Evolutionary conservation across 2,797 vertebrate species (phyloP).

Genomic region (Enteromius anoplus): DNA sequence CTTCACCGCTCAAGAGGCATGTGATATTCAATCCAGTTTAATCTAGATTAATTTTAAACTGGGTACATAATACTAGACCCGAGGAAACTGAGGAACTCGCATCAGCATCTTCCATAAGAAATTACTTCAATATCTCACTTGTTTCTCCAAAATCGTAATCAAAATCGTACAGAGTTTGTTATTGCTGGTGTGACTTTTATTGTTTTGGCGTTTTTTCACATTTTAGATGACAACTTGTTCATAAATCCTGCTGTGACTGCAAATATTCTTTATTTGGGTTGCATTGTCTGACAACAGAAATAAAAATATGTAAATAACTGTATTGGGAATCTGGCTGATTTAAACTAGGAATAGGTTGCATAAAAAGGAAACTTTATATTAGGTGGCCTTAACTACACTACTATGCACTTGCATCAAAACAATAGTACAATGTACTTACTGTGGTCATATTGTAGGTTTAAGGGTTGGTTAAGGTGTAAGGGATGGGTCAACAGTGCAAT

Average conservation of each 20-base stretch:
- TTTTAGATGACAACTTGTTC: background rate
- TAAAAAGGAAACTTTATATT: too few relatives aligned
- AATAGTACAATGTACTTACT: too few relatives aligned
- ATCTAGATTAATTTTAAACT: constrained; percentile 32
- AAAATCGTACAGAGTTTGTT: background rate
- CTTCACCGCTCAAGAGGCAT: constrained; percentile 53
- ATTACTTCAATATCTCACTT: background rate
- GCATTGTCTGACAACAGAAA: too few relatives aligned
- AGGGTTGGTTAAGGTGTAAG: too few relatives aligned
- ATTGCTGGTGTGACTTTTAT: background rate
- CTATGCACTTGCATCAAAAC: too few relatives aligned
- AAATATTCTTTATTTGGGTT: too few relatives aligned
- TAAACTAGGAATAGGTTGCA: too few relatives aligned
- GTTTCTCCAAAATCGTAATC: background rate
- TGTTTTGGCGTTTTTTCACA: background rate
- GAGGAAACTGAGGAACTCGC: background rate
- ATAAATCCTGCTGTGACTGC: background rate
- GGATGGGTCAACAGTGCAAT: too few relatives aligned
- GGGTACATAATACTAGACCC: background rate
- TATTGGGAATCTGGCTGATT: too few relatives aligned
- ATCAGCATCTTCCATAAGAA: constrained; percentile 18
- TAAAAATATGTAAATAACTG: background rate
- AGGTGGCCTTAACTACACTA: too few relatives aligned
- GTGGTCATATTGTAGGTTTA: too few relatives aligned
- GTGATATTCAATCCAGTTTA: constrained; percentile 53